Conservation (phyloP, 2,888 invertebrate species). For the Ichneumoninae sp. region DNA sequence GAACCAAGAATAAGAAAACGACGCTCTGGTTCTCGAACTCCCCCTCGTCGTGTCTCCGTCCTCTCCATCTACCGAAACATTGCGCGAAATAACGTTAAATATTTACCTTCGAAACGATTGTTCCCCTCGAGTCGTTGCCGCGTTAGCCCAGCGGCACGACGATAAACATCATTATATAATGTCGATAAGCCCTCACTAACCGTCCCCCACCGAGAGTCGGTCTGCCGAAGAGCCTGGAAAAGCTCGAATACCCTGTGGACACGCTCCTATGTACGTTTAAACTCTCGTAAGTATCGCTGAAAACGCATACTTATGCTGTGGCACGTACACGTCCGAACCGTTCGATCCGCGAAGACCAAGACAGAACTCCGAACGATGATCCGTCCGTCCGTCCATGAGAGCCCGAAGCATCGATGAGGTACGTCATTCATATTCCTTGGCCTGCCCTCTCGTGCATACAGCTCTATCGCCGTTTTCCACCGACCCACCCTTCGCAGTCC, state of each 20-base stretch:
- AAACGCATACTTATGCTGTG: slow-evolving; percentile 60
- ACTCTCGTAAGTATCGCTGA: slow-evolving; percentile 24
- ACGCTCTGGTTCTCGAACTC: slow-evolving; percentile 40
- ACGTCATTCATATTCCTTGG: slow-evolving; percentile 28
- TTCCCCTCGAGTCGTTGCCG: slow-evolving; percentile 59
- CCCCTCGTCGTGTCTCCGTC: slow-evolving; percentile 25
- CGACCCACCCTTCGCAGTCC: slow-evolving; percentile 18
- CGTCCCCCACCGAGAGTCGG: slow-evolving; percentile 31
- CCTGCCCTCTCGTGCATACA: not conserved
- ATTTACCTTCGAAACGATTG: slow-evolving; percentile 80
- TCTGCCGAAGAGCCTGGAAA: slow-evolving; percentile 57
- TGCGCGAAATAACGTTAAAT: slow-evolving; percentile 84
- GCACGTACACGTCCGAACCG: slow-evolving; percentile 60
- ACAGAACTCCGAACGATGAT: slow-evolving; percentile 53
- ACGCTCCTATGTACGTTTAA: slow-evolving; percentile 50
- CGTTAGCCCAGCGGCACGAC: slow-evolving; percentile 75
- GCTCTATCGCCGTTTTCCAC: slow-evolving; percentile 18
- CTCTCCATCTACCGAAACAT: slow-evolving; percentile 79
- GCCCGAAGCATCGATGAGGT: slow-evolving; percentile 54
- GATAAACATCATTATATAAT: slow-evolving; percentile 85
- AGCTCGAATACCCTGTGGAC: slow-evolving; percentile 44
- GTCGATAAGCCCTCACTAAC: slow-evolving; percentile 79
- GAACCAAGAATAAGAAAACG: slow-evolving; percentile 15
- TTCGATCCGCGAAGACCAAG: slow-evolving; percentile 35
- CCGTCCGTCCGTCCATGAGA: slow-evolving; percentile 39